Base-by-base conservation (phyloP, 35 echinoderm and acorn worm genomes). In the Hemicentrotus pulcherrimus region DNA sequence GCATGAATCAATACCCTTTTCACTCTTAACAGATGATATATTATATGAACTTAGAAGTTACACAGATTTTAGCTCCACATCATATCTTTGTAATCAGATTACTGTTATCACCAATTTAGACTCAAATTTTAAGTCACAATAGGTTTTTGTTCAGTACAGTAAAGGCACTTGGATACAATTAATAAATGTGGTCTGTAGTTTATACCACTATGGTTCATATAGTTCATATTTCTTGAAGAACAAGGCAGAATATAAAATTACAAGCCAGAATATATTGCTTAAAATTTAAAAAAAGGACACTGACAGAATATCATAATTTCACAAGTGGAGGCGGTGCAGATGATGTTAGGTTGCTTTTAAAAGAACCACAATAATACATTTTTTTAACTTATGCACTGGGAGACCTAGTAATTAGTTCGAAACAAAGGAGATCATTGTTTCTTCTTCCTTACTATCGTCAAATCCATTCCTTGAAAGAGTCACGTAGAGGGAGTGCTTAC, bases 401-500 rank as follows among this genome's bases (percentile, higher is more conserved):
- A 78, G n/a, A n/a, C 4, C 3, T 18, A 78, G 6, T 28, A n/a
- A n/a, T 28, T 93, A 93, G 46, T 50, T 93, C 18, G 91, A 93
- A 14, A 93, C 91, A 30, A 93, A 50, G 11, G 91, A 93, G 10
- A 93, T 58, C 91, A 93, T 93, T 22, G 46, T 58, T 31, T 93
- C 91, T 50, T 93, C 91, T 16, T 93, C 91, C 48, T 93, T 93
- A 31, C 48, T 93, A 48, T 93, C 91, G 48, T 93, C 48, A 93
- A 93, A 93, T 24, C 91, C 91, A 93, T 93, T 93, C 48, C 91
- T 93, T 31, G 91, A 93, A 2, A 93, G 30, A 0, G 91, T 93
- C 32, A 93, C 91, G n/a, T 93, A 93, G 16, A 93, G 22, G 46
- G 91, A 93, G 48, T 93, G 91, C 91, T 93, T 93, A 33, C 91